Evolutionary conservation across 2,797 vertebrate species (phyloP), one percentile per base, ranked within the genome.

Genomic region (Microctenopoma stevenorrisi): DNA sequence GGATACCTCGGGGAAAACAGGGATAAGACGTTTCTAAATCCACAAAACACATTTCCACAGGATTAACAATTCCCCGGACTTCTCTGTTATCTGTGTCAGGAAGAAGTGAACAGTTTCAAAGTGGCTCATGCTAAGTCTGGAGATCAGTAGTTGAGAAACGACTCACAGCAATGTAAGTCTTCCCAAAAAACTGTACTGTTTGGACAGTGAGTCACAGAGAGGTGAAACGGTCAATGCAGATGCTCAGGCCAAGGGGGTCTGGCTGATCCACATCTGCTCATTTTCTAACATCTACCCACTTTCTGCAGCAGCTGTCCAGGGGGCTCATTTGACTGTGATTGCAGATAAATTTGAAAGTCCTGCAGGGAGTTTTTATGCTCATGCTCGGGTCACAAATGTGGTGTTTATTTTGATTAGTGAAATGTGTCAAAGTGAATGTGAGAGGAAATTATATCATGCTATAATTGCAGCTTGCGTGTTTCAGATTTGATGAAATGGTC

Each of bases 1-100:
- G 76, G 53, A 74, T 40, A 79, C 79, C 72, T 71, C 30, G 2
- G 86, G 84, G 81, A 79, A 80, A 82, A 77, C 59, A 62, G 72
- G 73, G 71, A 76, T 82, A 84, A 84, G 75, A 75, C 37, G 42
- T 72, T 63, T 64, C 79, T 58, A 80, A 88, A 88, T 79, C 84
- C 81, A 82, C 79, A 85, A 86, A 90, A 89, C 81, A 85, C 79
- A 83, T 82, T 84, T 81, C 81, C 64, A 64, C 55, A 57, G 82
- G 85, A 83, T 89, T 85, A 87, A 76, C 37, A 69, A 85, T 72
- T 83, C 83, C 81, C 85, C 12, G 33, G 72, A 63, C 64, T 46
- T 65, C 55, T 50, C 37, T 37, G 59, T 70, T 84, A 79, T 89
- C 82, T 76, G 47, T 60, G 55, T 18, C 42, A 74, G 53, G 69